These are phyloP conservation scores for Lycia hirtaria DNA, from an alignment of 2,888 invertebrate genomes.

Conservation along the genomic window DNA sequence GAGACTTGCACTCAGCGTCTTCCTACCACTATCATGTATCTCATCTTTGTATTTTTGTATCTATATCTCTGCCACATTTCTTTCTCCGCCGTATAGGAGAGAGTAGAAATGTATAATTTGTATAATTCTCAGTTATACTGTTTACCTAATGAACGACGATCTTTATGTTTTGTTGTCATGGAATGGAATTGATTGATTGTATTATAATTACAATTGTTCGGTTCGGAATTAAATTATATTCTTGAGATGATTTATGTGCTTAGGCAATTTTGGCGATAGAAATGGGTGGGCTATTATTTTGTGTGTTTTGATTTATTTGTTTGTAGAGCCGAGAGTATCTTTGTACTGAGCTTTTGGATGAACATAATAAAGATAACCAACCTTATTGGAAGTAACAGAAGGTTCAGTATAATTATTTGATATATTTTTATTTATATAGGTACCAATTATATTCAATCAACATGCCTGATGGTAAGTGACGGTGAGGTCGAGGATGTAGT, in stretches of 20 bases:
- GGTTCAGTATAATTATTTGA: too few species aligned
- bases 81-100: constrained; percentile 10
- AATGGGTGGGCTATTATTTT: constrained; percentile 5
- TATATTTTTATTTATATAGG: too few species aligned
- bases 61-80: not conserved
- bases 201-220: constrained; percentile 48
- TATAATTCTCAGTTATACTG: constrained; percentile 58
- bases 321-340: not conserved
- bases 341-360: not conserved
- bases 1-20: too few species aligned
- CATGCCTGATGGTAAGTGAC: too few species aligned
- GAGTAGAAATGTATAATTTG: constrained; percentile 55
- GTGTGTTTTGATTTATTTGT: constrained; percentile 14
- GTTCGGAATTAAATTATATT: constrained; percentile 43
- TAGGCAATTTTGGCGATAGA: constrained; percentile 18
- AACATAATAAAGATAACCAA: too few species aligned
- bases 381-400: too few species aligned
- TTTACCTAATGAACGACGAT: constrained; percentile 51
- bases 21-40: too few species aligned
- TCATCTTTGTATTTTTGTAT: too few species aligned
- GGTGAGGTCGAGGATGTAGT: too few species aligned
- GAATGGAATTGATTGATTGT: constrained; percentile 50
- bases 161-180: constrained; percentile 56
- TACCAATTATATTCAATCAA: too few species aligned
- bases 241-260: constrained; percentile 37